phyloP scores from a whole-genome alignment of 2,113 vertebrate genomes.

The Mandrillus leucophaeus region DNA sequence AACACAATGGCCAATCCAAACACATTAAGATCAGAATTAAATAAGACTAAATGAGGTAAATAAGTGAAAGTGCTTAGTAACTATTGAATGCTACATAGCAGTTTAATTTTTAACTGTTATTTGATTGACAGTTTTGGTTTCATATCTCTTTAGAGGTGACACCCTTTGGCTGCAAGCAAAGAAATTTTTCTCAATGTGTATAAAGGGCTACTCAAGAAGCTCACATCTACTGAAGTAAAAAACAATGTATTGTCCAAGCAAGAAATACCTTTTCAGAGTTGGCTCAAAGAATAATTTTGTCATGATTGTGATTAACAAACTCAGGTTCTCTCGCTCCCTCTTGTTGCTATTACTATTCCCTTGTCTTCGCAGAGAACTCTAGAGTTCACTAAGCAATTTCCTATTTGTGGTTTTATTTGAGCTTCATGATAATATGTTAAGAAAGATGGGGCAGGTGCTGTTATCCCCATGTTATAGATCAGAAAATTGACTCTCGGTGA shows the following conservation, averaged over 20 bases:
- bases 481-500: background rate
- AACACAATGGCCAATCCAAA: background rate
- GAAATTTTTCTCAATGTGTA: background rate
- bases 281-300: background rate
- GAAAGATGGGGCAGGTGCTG: too few species aligned
- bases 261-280: background rate
- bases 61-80: background rate
- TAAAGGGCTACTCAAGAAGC: background rate
- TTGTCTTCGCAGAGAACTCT: background rate
- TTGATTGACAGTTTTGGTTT: background rate
- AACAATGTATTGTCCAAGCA: background rate
- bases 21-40: background rate
- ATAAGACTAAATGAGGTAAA: background rate
- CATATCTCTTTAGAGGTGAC: background rate
- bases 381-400: background rate
- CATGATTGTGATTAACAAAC: too few species aligned
- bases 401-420: background rate
- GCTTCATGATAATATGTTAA: background rate
- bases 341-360: background rate
- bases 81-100: background rate
- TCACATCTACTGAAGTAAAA: background rate
- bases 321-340: accelerated
- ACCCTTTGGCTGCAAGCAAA: background rate
- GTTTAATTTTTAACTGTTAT: slow-evolving; percentile 1
- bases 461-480: background rate